These are phyloP conservation scores for Xiphorhynchus erythropygius DNA, from an alignment of 2,797 vertebrate genomes.

Conservation along the genomic window DNA sequence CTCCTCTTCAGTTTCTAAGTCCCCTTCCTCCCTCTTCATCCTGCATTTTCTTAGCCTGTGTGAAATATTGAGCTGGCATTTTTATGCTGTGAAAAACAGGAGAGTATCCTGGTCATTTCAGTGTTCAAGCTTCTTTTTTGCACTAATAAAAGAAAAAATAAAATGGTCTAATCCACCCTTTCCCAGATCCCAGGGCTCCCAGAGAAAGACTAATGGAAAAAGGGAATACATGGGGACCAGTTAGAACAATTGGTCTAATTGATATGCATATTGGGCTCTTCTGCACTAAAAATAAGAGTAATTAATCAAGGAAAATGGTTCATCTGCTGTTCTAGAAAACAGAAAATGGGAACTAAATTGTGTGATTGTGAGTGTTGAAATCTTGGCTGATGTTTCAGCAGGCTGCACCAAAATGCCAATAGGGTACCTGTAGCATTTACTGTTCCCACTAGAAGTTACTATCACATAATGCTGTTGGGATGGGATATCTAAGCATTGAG, in stretches of 20 bases:
- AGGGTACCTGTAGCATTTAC: not conserved
- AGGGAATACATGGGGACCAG: not conserved
- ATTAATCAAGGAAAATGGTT: constrained; percentile 22
- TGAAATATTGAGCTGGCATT: not conserved
- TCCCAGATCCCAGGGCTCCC: not conserved
- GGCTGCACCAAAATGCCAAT: not conserved
- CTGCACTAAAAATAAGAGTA: constrained; percentile 25
- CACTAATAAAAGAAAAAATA: not conserved
- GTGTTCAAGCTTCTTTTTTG: not conserved
- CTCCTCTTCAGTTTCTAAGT: not conserved
- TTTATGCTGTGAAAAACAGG: not conserved
- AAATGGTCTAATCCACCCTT: not conserved
- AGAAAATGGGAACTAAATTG: constrained; percentile 9
- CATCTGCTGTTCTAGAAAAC: constrained; percentile 20
- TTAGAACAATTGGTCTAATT: constrained; percentile 1
- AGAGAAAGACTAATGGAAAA: not conserved
- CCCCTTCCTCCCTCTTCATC: not conserved
- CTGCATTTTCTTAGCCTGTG: not conserved
- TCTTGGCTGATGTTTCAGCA: not conserved
- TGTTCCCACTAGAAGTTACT: not conserved
- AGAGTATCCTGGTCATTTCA: not conserved
- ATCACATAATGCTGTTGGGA: not conserved
- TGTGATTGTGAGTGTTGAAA: not conserved
- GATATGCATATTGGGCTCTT: not conserved
- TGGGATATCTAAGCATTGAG: not conserved